Percentiles rank a stretch among this genome's conserved stretches.
Evolutionary conservation across 2,888 invertebrate species (phyloP).

Genomic region (Andrena flavipes): DNA sequence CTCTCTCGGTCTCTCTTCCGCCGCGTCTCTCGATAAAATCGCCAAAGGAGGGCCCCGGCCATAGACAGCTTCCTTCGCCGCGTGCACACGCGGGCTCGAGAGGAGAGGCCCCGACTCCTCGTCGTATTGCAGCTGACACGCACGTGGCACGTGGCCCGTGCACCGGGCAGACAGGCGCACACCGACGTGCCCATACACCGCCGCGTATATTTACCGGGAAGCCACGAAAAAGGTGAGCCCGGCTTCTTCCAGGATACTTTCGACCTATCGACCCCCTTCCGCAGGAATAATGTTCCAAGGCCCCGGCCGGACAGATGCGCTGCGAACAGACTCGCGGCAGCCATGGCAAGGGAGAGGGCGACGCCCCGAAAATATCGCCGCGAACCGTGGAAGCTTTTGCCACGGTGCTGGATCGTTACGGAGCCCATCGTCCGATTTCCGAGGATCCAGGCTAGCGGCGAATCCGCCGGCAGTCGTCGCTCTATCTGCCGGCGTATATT

Average conservation of each 20-base stretch:
- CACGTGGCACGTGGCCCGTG: slow-evolving; percentile 72
- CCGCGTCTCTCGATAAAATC: slow-evolving; percentile 61
- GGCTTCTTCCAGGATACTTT: slow-evolving; percentile 58
- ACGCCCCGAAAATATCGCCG: background rate
- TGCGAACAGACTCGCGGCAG: background rate
- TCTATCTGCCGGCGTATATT: slow-evolving; percentile 65
- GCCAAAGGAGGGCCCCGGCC: slow-evolving; percentile 58
- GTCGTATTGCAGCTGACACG: slow-evolving; percentile 74
- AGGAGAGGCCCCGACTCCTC: slow-evolving; percentile 52
- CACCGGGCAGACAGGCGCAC: slow-evolving; percentile 65
- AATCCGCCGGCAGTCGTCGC: slow-evolving; percentile 23
- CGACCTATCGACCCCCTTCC: slow-evolving; percentile 65
- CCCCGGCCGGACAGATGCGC: slow-evolving; percentile 43
- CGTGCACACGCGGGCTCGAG: slow-evolving; percentile 61
- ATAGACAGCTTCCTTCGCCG: slow-evolving; percentile 62
- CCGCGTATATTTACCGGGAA: slow-evolving; percentile 55
- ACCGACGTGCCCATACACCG: background rate
- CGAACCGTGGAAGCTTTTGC: background rate
- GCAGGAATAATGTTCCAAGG: slow-evolving; percentile 20
- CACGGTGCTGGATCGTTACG: background rate
- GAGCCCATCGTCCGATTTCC: background rate
- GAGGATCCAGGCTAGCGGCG: slow-evolving; percentile 2
- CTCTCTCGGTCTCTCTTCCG: slow-evolving; percentile 34
- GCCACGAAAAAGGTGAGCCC: slow-evolving; percentile 61
- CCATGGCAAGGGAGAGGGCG: background rate